These are phyloP conservation scores for Cephalotes varians DNA, from an alignment of 2,888 invertebrate species.

Conservation along the genomic window DNA sequence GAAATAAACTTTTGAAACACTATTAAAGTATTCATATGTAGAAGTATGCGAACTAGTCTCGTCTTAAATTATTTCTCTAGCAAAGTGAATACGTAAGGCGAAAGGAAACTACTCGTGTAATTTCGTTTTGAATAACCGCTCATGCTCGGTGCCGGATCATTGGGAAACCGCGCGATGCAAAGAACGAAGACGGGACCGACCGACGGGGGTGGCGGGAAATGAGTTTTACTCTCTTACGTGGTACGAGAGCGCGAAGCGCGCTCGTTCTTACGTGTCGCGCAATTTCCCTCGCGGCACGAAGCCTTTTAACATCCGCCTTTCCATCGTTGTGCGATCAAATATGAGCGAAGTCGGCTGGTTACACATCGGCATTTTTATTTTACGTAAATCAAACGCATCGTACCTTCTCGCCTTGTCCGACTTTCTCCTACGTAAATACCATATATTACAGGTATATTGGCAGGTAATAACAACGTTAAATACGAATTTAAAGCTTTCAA, in stretches of 20 bases:
- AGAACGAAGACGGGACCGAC: conserved; percentile 4
- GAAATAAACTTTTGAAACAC: conserved; percentile 4
- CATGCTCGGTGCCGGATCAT: conserved; percentile 34
- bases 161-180: conserved; percentile 41
- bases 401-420: conserved; percentile 49
- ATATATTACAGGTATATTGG: background rate
- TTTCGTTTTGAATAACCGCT: conserved; percentile 47
- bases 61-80: conserved; percentile 17
- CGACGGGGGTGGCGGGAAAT: conserved; percentile 22
- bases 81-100: conserved; percentile 33
- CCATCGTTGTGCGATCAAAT: conserved; percentile 31
- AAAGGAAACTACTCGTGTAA: conserved; percentile 35
- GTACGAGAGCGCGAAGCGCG: conserved; percentile 27
- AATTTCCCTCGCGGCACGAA: conserved; percentile 39
- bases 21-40: background rate
- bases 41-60: conserved; percentile 8
- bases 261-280: conserved; percentile 41
- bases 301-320: conserved; percentile 36
- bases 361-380: conserved; percentile 52
- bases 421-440: conserved; percentile 55
- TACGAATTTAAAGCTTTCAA: background rate
- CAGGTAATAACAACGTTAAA: background rate
- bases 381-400: conserved; percentile 56
- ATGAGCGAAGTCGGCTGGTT: conserved; percentile 31
- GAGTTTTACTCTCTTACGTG: conserved; percentile 43